Evolutionary conservation across 2,113 vertebrate genomes (phyloP), one percentile per base, ranked within the genome.

Genomic region (Manacus vitellinus): DNA sequence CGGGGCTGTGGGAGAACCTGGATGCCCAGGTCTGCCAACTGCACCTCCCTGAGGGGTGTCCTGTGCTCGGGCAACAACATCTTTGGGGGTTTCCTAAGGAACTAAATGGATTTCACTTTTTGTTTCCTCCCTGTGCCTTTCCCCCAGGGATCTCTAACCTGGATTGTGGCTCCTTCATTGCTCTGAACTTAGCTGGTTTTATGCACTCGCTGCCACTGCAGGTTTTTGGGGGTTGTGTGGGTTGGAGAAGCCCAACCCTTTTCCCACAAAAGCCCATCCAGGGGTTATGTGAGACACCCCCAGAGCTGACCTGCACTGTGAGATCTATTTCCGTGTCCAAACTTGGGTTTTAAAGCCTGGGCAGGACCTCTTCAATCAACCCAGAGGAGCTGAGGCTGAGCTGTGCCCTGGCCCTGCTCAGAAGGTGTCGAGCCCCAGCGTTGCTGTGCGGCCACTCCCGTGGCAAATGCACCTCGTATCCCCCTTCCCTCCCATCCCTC

Each of bases 191-290:
- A 2, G 25, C 19, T 30, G 0, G 41, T 77, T 47, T 44, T 12
- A 21, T 0, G 3, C 59, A 1, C 31, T 20, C 4, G 3, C 46
- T 10, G 4, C 2, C 3, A 3, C 55, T 9, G 47, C 0, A 39
- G 9, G 10, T 0, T 39, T 73, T 28, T 12, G 66, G 27, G 33
- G 13, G 5, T 14, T 0, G 0, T 2, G 27, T 8, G 33, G 25
- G 8, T 28, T 41, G 51, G 13, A 33, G 21, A 43, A 87, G 14
- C 20, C 21, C 37, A 11, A 6, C 18, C 22, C 7, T 13, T 14
- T 27, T 54, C 9, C 8, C 49, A 6, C 7, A 1, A 19, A 20
- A 52, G 6, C 68, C 35, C 24, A 4, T 23, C 58, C 41, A 5
- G 12, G n/a, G n/a, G 20, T 37, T 61, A 2, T 3, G n/a, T 19